Evolutionary conservation across 1,140 invertebrate species (phyloP), one percentile per base, ranked within the genome.

Genomic region (Nixonia krombeini): DNA sequence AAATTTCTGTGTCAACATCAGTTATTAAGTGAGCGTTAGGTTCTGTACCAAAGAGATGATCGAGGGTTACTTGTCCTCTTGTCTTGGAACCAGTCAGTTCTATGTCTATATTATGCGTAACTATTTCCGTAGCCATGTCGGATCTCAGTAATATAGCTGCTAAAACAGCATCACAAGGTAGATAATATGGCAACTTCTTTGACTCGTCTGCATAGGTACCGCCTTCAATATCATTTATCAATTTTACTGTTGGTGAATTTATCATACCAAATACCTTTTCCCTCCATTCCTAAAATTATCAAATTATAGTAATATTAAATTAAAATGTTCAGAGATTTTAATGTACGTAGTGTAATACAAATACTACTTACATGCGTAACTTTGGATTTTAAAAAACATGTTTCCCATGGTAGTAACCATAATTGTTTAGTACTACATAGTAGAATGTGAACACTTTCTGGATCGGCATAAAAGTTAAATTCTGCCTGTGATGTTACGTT

Each of bases 401-500:
- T 81, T 76, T 91, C 90, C 90, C 90, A 92, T 3, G 91, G 89
- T 4, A 91, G 72, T 21, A 92, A 78, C 58, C 80, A 86, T 1
- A 91, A 82, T n/a, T 87, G 89, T 57, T 87, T 88, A 2, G 84
- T 79, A 46, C 79, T 86, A 6, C 83, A 80, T 0, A 94, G 76
- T 8, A 93, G 88, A 26, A 93, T 90, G 73, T 89, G 85, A 0
- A 91, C 93, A 17, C 92, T 91, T 84, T 95, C 93, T 0, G 93
- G 92, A 83, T 95, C 93, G 12, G 79, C 78, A 45, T 87, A 87
- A 74, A 95, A 95, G 83, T 95, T 95, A 72, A 92, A 94, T 80
- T 95, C 94, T 5, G 91, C 91, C 33, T 88, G 85, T 0, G 87
- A 70, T 13, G 88, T 88, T n/a, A 87, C 82, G 75, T 92, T 92